Evolutionary conservation across 2,797 vertebrate species (phyloP), one percentile per base, ranked within the genome.

Genomic region (Phylloscopus collybita): DNA sequence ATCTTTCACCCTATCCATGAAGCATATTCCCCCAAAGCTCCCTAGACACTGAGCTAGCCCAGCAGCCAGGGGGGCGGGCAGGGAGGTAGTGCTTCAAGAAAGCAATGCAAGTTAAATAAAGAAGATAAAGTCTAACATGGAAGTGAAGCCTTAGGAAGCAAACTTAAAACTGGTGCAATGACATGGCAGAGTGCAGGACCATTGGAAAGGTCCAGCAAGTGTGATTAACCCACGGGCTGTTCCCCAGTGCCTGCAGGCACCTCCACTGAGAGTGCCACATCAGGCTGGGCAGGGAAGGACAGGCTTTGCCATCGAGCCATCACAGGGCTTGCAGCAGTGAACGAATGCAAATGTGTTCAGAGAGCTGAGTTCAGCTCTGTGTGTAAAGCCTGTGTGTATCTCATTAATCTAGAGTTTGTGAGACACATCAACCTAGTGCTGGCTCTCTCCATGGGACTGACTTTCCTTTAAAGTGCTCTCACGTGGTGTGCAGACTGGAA

Each of bases 381-480:
- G 84, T 54, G 65, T n/a, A 80, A 92, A 66, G 60, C 44, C 64
- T 67, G 50, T 0, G 25, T 32, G n/a, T 36, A 83, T 81, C 82
- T 91, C 79, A 56, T 56, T 42, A 62, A 78, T 91, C 65, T 51
- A 56, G 81, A 10, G 40, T 34, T 85, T 66, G 86, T 22, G 80
- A 92, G 80, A 53, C 22, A 6, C 45, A 81, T 38, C 89, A 70
- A 1, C 83, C 78, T 19, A 47, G 71, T 5, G 26, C 74, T 95
- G 92, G 45, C 86, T 76, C 56, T 82, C 90, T 93, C 86, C 74
- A 45, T 10, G 74, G 86, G 88, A 36, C 75, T 36, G 15, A 16
- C 45, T 85, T 90, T 53, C 88, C 86, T 71, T 70, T 76, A 50
- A 89, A 51, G 50, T 45, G 45, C 88, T 89, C 51, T 29, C 88